phyloP scores from a whole-genome alignment of 2,797 vertebrate genomes.

The Cossypha niveicapilla region DNA sequence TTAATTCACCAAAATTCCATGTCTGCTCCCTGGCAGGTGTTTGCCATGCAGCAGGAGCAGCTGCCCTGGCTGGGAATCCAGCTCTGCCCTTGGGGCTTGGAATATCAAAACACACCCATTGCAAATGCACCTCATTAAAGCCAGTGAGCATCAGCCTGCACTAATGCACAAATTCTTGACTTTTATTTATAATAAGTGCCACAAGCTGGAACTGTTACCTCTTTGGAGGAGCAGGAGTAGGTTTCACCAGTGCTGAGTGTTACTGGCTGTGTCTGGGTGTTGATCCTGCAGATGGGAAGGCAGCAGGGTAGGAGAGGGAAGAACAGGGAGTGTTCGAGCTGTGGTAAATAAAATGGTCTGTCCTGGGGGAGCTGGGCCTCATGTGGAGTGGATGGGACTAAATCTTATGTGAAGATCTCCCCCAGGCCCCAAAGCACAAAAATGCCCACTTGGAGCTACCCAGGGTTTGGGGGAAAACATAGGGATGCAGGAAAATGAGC shows the following conservation, averaged over 20 bases:
- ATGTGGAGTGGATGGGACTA: rapidly evolving
- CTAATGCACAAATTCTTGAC: neutral
- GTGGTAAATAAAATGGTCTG: neutral
- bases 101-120: neutral
- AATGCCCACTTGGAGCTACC: rapidly evolving
- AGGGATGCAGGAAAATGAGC: neutral
- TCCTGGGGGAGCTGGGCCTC: neutral
- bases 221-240: neutral
- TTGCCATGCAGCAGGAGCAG: neutral
- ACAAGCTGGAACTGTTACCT: neutral
- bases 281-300: neutral
- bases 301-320: neutral
- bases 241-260: neutral
- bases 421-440: neutral
- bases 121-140: neutral
- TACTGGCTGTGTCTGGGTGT: neutral
- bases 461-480: rapidly evolving
- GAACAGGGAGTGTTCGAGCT: rapidly evolving
- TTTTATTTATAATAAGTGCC: neutral
- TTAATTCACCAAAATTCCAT: neutral
- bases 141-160: neutral
- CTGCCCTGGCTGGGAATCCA: neutral
- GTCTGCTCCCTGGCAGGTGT: neutral
- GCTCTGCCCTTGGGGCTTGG: constrained; percentile 15
- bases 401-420: neutral